Conservation (phyloP, 2,888 invertebrate species). For the Lysandra coridon region DNA sequence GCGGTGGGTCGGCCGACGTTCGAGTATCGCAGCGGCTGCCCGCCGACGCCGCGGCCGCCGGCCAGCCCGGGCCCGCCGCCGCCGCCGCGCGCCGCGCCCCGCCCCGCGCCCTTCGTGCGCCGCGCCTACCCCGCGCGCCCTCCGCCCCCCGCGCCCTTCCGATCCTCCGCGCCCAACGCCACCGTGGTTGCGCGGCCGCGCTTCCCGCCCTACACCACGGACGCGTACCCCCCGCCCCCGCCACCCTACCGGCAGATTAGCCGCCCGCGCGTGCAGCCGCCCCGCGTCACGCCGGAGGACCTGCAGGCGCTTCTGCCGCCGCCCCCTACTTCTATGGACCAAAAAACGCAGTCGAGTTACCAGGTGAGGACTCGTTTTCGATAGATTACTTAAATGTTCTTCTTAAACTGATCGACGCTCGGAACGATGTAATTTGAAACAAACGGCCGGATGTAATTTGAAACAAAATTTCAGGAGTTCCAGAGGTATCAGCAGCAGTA, state of each 20-base stretch:
- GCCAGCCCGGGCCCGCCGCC: slow-evolving; percentile 41
- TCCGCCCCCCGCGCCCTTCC: slow-evolving; percentile 44
- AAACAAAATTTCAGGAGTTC: slow-evolving; percentile 68
- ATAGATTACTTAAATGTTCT: too few species aligned
- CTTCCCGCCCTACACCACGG: slow-evolving; percentile 41
- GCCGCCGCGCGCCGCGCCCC: slow-evolving; percentile 47
- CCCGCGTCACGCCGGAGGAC: slow-evolving; percentile 65
- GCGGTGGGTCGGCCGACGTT: slow-evolving; percentile 67
- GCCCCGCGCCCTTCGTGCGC: slow-evolving; percentile 44
- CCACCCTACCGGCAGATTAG: slow-evolving; percentile 48
- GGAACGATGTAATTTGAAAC: neutral
- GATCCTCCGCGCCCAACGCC: slow-evolving; percentile 45
- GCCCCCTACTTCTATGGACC: slow-evolving; percentile 79
- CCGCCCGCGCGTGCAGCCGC: slow-evolving; percentile 46
- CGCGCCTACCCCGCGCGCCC: slow-evolving; percentile 46
- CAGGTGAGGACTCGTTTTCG: slow-evolving; percentile 55
- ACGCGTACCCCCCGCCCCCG: slow-evolving; percentile 47
- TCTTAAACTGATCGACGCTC: neutral
- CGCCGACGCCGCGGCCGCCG: slow-evolving; percentile 46
- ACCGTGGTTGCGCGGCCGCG: slow-evolving; percentile 46
- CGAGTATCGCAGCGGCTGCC: slow-evolving; percentile 61
- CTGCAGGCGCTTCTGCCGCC: slow-evolving; percentile 74
- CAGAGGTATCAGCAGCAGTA: slow-evolving; percentile 83
- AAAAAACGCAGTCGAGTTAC: slow-evolving; percentile 82
- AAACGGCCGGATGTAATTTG: neutral